Evolutionary conservation across 2,797 vertebrate species (phyloP), one percentile per base, ranked within the genome.

Genomic region (Macropodus opercularis): DNA sequence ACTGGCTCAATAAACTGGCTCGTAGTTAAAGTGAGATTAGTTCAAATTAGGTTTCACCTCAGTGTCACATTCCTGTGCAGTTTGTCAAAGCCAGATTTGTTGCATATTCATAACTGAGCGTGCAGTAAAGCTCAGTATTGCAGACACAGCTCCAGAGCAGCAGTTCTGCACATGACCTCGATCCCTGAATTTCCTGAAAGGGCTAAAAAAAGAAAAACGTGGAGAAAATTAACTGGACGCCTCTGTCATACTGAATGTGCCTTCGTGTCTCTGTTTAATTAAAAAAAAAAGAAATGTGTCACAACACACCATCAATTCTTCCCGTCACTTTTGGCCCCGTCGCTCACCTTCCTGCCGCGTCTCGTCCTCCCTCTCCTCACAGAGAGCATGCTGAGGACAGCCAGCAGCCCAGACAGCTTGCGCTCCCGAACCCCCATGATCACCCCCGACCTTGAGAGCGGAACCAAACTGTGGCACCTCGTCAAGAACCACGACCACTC

Each of bases 401-500:
- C 97, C 87, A 98, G 96, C 90, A 99, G 97, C 81, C 97, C 97
- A 0, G 97, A 98, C 92, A 99, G 96, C 83, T 86, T 99, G 60
- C 96, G 97, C 61, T 98, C 97, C 0, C 90, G 96, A 58, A 97
- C 96, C 0, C 97, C 97, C 60, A 98, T 99, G 96, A 98, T 98
- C 91, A 98, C 97, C 0, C 96, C 97, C 0, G 97, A 98, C 88
- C 92, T 98, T 80, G 97, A 99, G 89, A 99, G 97, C 0, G 97
- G 97, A 75, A 98, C 96, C 79, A 98, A 98, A 69, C 94, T 98
- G 44, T 98, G 97, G 96, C 97, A 98, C 69, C 91, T 98, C 79
- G 97, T 98, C 27, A 98, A 98, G 86, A 98, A 98, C 90, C 97
- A 98, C 0, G 96, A 98, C 90, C 97, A 98, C 88, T 92, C 96